phyloP scores from a whole-genome alignment of 1,140 invertebrate genomes.

The Drosophila kanapiae region DNA sequence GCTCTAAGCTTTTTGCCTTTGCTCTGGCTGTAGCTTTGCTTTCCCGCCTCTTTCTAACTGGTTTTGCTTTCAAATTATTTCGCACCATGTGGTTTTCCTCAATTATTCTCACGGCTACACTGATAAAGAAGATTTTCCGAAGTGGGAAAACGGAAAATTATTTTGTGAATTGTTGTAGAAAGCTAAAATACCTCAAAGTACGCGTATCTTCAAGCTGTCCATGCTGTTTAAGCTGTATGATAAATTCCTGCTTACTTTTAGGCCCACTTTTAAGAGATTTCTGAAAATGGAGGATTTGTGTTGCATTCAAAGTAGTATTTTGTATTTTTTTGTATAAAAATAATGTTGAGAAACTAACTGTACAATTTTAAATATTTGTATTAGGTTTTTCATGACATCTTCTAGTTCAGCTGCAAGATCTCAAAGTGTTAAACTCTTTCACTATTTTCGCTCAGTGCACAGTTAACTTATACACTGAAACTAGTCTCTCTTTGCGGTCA shows the following conservation, averaged over 20 bases:
- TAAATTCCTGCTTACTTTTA: background rate
- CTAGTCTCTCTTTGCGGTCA: conserved; percentile 21
- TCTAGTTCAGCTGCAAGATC: background rate
- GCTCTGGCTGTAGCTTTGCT: conserved; percentile 7
- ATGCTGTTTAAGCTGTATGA: background rate
- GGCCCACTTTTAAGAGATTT: background rate
- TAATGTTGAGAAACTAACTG: too few species aligned
- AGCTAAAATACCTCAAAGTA: too few species aligned
- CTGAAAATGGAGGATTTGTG: too few species aligned
- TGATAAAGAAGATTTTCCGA: conserved; percentile 1
- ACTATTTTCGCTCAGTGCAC: background rate
- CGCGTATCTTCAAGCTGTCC: background rate
- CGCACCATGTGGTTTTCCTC: conserved; percentile 80
- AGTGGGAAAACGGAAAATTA: background rate
- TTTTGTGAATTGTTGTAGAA: rapidly evolving
- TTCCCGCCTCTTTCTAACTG: conserved; percentile 42
- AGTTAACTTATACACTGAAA: conserved; percentile 12
- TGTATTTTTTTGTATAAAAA: too few species aligned
- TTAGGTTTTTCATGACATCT: background rate
- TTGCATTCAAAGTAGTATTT: too few species aligned
- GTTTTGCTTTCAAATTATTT: conserved; percentile 66
- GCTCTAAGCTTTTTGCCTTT: conserved; percentile 9
- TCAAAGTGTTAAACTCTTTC: background rate
- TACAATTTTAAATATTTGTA: background rate
- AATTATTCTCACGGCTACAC: conserved; percentile 57